Percentiles rank a stretch among this genome's conserved stretches.
phyloP scores from a whole-genome alignment of 2,797 vertebrate species.

The Chrosomus eos region DNA sequence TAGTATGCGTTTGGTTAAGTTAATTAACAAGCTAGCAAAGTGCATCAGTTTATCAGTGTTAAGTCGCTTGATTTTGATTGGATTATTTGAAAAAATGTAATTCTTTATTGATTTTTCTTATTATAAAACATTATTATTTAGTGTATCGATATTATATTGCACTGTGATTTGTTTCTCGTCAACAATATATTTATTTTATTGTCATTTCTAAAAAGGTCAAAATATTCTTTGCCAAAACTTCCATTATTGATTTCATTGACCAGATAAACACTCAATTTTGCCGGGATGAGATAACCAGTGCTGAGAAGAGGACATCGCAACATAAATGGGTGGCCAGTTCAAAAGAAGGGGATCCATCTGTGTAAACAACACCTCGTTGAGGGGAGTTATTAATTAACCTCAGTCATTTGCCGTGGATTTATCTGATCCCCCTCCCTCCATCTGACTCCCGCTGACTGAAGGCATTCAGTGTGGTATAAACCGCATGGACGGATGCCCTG shows the following conservation, averaged over 20 bases:
- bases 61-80: background rate
- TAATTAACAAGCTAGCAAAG: background rate
- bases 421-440: constrained; percentile 44
- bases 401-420: constrained; percentile 61
- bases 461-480: constrained; percentile 52
- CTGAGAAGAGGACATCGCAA: constrained; percentile 68
- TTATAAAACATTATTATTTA: background rate
- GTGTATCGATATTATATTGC: background rate
- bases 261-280: constrained; percentile 63
- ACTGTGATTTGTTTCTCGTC: background rate
- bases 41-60: background rate
- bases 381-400: constrained; percentile 71
- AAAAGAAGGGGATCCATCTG: constrained; percentile 73
- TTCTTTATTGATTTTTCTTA: background rate
- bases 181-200: background rate
- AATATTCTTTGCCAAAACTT: background rate
- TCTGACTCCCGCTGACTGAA: constrained; percentile 45
- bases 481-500: constrained; percentile 46
- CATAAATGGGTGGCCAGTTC: constrained; percentile 69
- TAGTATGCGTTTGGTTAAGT: background rate
- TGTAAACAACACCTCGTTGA: constrained; percentile 75
- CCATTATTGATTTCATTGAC: background rate
- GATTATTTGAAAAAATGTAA: background rate
- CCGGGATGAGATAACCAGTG: constrained; percentile 68
- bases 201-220: background rate